phyloP scores from a whole-genome alignment of 1,140 invertebrate species.

The Penaeus indicus region DNA sequence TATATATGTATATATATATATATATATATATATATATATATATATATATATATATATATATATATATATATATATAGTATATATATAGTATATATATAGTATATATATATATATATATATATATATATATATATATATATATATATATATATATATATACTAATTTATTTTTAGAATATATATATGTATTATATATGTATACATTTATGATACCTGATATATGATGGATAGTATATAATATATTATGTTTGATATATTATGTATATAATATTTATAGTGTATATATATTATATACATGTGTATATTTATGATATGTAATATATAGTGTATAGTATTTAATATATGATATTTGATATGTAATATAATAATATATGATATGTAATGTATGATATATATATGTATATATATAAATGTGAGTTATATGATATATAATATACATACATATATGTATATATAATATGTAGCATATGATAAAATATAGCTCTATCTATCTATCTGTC shows the following conservation, averaged over 20 bases:
- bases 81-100: too few relatives aligned
- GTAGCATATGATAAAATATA: background rate
- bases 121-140: background rate
- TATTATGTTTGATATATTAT: background rate
- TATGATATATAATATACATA: background rate
- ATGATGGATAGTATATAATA: too few relatives aligned
- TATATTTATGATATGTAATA: too few relatives aligned
- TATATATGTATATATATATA: conserved; percentile 14
- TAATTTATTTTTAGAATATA: too few relatives aligned
- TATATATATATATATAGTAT: conserved; percentile 24
- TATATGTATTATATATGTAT: background rate
- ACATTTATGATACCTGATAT: background rate
- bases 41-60: background rate
- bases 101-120: conserved; percentile 27
- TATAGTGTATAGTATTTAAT: too few relatives aligned
- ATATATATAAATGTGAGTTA: too few relatives aligned
- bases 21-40: conserved; percentile 8
- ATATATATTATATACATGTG: too few relatives aligned
- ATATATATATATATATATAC: too few relatives aligned
- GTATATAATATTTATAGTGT: background rate
- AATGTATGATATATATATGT: too few relatives aligned
- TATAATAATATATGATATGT: too few relatives aligned
- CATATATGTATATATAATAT: background rate
- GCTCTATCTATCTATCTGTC: background rate
- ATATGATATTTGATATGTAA: too few relatives aligned